Conservation (phyloP, 1,140 invertebrate species). For the Eulimnadia texana region DNA sequence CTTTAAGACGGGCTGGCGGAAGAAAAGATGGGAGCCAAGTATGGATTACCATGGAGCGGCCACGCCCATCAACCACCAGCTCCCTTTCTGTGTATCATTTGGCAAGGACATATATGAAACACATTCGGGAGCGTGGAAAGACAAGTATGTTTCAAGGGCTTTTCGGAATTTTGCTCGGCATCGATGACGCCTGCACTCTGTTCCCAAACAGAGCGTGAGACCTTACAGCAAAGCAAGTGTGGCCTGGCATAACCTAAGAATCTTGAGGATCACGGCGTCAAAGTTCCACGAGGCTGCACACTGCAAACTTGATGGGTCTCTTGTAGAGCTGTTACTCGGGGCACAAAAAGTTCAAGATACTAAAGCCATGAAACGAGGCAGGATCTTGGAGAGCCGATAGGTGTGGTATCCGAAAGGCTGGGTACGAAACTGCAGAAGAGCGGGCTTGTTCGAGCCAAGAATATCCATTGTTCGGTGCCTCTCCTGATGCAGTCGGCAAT, state of each 20-base stretch:
- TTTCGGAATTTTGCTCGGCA: constrained; percentile 16
- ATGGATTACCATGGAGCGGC: too few relatives aligned
- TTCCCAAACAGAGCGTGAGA: constrained; percentile 20
- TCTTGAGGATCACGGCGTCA: constrained; percentile 30
- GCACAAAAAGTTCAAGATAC: background rate
- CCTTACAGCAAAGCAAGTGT: constrained; percentile 17
- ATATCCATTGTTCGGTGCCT: constrained; percentile 14
- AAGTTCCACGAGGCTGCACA: constrained; percentile 27
- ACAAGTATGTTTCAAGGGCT: constrained; percentile 4
- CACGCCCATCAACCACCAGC: too few relatives aligned
- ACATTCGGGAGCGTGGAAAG: background rate
- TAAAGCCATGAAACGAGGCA: background rate
- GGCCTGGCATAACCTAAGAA: constrained; percentile 27
- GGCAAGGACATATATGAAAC: constrained; percentile 18
- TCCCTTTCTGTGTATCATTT: constrained; percentile 18
- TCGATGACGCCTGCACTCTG: constrained; percentile 19
- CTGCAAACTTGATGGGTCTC: constrained; percentile 19
- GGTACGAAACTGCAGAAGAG: background rate
- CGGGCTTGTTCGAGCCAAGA: background rate
- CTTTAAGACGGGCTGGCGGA: too few relatives aligned
- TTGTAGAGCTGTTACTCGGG: background rate
- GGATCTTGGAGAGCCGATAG: background rate
- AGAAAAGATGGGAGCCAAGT: too few relatives aligned
- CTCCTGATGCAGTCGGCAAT: constrained; percentile 5
- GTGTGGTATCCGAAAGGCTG: background rate